Base-by-base conservation (phyloP, 1,140 invertebrate species). In the Drosophila setifemur region DNA sequence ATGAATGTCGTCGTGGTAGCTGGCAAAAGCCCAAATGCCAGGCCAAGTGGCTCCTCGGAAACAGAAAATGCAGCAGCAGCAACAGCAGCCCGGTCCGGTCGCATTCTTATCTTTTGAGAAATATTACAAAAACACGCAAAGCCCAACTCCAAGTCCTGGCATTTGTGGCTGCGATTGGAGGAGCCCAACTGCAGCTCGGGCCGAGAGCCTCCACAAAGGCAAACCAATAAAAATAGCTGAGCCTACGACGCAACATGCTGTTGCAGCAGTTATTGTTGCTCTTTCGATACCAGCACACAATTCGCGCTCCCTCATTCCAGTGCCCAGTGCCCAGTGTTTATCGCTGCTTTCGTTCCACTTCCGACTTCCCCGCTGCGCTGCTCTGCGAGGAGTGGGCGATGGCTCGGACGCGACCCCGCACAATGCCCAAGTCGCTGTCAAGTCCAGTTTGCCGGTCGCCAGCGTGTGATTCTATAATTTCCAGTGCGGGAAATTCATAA, bases 81-180 rank as follows among this genome's bases (percentile, higher is more conserved):
- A 43, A 25, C 55, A 28, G 33, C 37, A 31, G 55, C 70, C 75
- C 35, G 75, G 86, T 78, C 73, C 78, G 72, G 81, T 87, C 81
- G 72, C 86, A 89, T 89, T 89, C 87, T 89, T 89, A 89, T 89
- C 86, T 89, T 82, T 88, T 89, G 83, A 89, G 61, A 78, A 89
- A 89, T 89, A 89, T 89, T 89, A 89, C 79, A 88, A 76, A 88
- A 89, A 76, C 88, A 89, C 88, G 88, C 88, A 89, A 88, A 79
- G 86, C 73, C 73, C 61, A 73, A 49, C 21, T 53, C 48, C 45
- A 42, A 40, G 35, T 53, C 48, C 49, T 54, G 47, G 45, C 44
- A 25, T 39, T 29, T n/a, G n/a, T n/a, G 50, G 40, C 43, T 42
- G 54, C 50, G 26, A 53, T 39, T 45, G 42, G 5, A 39, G 31